Conservation (phyloP, 2,113 vertebrate species). For the Chionis minor region DNA sequence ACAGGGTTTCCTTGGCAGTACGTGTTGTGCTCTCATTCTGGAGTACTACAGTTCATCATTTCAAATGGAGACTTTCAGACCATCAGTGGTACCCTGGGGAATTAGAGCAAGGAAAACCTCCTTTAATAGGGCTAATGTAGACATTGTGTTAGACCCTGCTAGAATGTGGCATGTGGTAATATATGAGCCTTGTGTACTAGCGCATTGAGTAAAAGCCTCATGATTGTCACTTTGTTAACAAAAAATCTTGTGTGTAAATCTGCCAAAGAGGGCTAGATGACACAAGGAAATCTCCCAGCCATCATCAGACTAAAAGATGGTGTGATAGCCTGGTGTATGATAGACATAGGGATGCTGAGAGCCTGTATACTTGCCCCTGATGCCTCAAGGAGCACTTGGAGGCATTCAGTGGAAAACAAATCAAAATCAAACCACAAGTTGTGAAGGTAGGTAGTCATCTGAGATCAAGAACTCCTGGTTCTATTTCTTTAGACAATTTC, state of each 20-base stretch:
- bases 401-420: background rate
- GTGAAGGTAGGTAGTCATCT: background rate
- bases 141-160: background rate
- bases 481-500: background rate
- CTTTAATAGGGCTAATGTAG: background rate
- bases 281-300: background rate
- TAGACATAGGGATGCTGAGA: background rate
- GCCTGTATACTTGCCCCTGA: background rate
- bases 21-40: fast-evolving
- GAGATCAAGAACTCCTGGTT: background rate
- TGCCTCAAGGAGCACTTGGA: background rate
- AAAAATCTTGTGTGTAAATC: background rate
- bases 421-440: background rate
- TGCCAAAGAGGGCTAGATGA: background rate
- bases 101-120: background rate
- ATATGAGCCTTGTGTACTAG: background rate
- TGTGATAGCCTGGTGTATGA: background rate
- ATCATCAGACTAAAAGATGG: background rate
- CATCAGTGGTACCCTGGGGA: background rate
- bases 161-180: background rate
- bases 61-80: background rate
- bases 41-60: background rate
- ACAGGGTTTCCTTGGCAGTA: background rate
- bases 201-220: background rate
- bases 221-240: background rate